Base-by-base conservation (phyloP, 2,797 vertebrate species). In the Microctenopoma steveboyesi region DNA sequence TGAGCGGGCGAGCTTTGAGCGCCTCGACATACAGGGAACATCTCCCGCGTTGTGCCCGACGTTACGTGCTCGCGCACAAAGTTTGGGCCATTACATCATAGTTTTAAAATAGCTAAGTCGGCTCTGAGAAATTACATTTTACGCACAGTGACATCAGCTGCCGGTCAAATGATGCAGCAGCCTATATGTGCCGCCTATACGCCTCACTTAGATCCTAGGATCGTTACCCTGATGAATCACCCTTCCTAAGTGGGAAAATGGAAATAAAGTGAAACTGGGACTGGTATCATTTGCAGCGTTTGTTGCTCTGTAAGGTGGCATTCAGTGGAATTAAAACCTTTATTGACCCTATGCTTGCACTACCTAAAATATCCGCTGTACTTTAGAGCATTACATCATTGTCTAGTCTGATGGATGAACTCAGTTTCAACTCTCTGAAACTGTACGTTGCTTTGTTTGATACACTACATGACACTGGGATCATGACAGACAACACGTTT, bases 31-130 rank as follows among this genome's bases (percentile, higher is more conserved):
- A 65, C 51, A 46, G 12, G 61, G 37, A 28, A 62, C 57, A 61
- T 76, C 73, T 79, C 59, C 48, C 67, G 65, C 70, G 76, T 52
- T 77, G 67, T 79, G 82, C 69, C 82, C 66, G 77, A 79, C 82
- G 85, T 87, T 89, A 90, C 90, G 88, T 88, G 87, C 81, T 89
- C 84, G 85, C 89, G 71, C 88, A 75, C 86, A 90, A 92, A 92
- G 83, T 93, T 92, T 90, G 51, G 84, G 57, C 84, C 89, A 93
- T 93, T 91, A 93, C 92, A 89, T 93, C 92, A 93, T 92, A 90
- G 90, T 89, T 93, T 88, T 88, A 91, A 92, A 93, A 92, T 92
- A 92, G 90, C 90, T 81, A 75, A 81, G 79, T 79, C 76, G 86
- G 72, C 74, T 85, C 72, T 53, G 78, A 88, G 84, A 89, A 91